These are phyloP conservation scores for Danaus chrysippus DNA, from an alignment of 2,888 invertebrate species.

Conservation along the genomic window DNA sequence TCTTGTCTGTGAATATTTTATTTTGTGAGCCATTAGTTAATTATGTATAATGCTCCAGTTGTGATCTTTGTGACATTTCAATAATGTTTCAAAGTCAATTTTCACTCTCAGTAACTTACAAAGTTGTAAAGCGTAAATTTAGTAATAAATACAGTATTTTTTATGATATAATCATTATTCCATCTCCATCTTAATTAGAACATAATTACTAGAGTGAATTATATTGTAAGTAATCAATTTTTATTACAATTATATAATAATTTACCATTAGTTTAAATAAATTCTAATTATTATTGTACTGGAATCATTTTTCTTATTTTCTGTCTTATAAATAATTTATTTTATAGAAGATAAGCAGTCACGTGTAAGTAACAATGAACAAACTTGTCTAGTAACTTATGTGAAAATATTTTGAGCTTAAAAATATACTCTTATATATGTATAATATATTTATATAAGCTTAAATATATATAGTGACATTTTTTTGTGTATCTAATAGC, in stretches of 20 bases:
- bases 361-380: neutral
- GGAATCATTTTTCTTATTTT: neutral
- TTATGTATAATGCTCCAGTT: neutral
- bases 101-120: neutral
- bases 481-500: too few relatives aligned
- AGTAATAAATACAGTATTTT: conserved; percentile 13
- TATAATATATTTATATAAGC: too few relatives aligned
- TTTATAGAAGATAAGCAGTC: neutral
- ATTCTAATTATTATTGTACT: neutral
- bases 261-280: conserved; percentile 3
- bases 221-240: neutral
- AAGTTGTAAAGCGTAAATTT: conserved; percentile 4
- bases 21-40: conserved; percentile 5
- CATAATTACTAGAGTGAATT: neutral
- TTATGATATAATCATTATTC: neutral
- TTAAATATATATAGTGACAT: too few relatives aligned
- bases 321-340: conserved; percentile 3
- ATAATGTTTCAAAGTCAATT: neutral
- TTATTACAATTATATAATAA: neutral
- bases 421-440: too few relatives aligned
- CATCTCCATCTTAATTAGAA: too few relatives aligned
- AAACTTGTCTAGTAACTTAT: too few relatives aligned
- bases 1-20: conserved; percentile 9
- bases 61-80: conserved; percentile 6
- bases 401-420: too few relatives aligned